Percentiles rank a stretch among this genome's conserved stretches.
phyloP scores from a whole-genome alignment of 2,113 vertebrate genomes.

The Ailurus styani region DNA sequence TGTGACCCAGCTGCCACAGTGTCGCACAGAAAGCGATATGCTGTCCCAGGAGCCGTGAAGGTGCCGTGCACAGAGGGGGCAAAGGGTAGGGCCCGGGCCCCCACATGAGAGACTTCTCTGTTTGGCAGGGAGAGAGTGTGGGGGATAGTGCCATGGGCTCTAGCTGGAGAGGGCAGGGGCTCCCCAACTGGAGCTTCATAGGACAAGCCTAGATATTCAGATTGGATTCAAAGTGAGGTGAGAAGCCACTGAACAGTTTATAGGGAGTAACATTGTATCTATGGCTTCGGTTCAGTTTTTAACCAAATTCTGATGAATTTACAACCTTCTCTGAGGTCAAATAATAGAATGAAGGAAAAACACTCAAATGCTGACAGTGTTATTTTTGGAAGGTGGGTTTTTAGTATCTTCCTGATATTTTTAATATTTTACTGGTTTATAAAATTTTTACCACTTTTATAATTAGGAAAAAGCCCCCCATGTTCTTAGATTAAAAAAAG shows the following conservation, averaged over 20 bases:
- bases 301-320: conserved; percentile 17
- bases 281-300: background rate
- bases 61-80: background rate
- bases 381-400: background rate
- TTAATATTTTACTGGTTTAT: background rate
- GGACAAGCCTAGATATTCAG: background rate
- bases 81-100: background rate
- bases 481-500: background rate
- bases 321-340: background rate
- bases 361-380: background rate
- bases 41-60: background rate
- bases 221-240: background rate
- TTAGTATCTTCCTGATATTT: background rate
- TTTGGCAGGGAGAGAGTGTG: background rate
- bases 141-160: no score
- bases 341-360: background rate
- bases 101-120: background rate
- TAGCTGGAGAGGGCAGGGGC: background rate
- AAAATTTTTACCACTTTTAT: background rate
- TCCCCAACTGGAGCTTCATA: background rate
- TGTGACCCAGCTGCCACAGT: fast-evolving
- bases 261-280: background rate
- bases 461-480: background rate
- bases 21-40: fast-evolving
- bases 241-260: background rate